Conservation (phyloP, 2,113 vertebrate species). For the Rissa tridactyla region DNA sequence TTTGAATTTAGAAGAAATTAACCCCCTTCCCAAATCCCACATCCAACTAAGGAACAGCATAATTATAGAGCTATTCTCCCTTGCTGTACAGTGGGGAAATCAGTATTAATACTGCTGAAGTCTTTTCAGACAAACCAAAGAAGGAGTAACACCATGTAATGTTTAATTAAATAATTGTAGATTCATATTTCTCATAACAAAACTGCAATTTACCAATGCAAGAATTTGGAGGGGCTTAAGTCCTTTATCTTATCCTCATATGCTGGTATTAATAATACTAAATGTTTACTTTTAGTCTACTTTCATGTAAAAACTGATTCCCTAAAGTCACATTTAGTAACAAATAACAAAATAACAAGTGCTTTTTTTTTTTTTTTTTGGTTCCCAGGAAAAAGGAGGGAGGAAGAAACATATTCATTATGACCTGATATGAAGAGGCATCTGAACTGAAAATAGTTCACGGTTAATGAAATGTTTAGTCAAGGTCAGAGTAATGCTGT, state of each 20-base stretch:
- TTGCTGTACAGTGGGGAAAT: neutral
- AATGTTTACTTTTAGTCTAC: neutral
- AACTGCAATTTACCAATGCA: neutral
- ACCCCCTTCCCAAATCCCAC: neutral
- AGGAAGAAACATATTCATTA: neutral
- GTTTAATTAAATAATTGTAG: neutral
- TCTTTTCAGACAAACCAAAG: neutral
- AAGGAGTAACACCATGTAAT: neutral
- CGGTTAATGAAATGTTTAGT: constrained; percentile 28
- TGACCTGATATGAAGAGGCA: constrained; percentile 21
- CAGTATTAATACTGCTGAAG: neutral
- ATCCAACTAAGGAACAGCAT: neutral
- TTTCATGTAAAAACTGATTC: neutral
- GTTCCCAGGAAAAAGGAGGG: neutral
- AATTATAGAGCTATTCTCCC: neutral
- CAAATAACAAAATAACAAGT: neutral
- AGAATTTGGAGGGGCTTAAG: neutral
- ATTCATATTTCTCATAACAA: neutral
- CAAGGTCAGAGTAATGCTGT: constrained; percentile 32
- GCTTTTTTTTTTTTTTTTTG: neutral
- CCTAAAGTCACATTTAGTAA: neutral
- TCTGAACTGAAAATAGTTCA: constrained; percentile 38
- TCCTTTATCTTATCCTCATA: neutral
- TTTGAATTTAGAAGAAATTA: neutral
- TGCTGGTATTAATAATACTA: neutral